These are phyloP conservation scores for Uloborus diversus DNA, from an alignment of 1,140 invertebrate genomes.

Conservation along the genomic window DNA sequence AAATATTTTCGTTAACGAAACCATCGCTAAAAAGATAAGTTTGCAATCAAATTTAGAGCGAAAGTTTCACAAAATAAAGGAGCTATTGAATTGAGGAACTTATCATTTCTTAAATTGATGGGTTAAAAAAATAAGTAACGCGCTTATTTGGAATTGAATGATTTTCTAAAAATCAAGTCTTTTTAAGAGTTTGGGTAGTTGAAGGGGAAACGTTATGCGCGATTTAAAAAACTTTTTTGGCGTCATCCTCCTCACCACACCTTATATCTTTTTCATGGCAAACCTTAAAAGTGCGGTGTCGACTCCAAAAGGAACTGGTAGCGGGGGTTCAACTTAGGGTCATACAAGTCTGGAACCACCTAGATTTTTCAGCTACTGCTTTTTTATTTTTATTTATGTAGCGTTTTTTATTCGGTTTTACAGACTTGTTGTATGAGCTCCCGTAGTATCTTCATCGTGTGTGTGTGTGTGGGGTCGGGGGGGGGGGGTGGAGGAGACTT, in stretches of 20 bases:
- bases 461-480: too few relatives aligned
- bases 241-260: background rate
- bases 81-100: too few relatives aligned
- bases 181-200: background rate
- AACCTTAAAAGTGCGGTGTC: slow-evolving; percentile 40
- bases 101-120: too few relatives aligned
- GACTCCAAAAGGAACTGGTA: slow-evolving; percentile 33
- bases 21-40: too few relatives aligned
- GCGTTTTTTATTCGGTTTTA: slow-evolving; percentile 5
- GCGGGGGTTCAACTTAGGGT: slow-evolving; percentile 54
- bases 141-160: background rate
- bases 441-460: too few relatives aligned
- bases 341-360: slow-evolving; percentile 49
- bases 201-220: background rate
- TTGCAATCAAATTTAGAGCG: too few relatives aligned
- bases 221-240: background rate
- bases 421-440: too few relatives aligned
- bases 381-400: slow-evolving; percentile 23
- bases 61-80: too few relatives aligned
- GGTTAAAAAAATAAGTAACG: too few relatives aligned
- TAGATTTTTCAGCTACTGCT: slow-evolving; percentile 45
- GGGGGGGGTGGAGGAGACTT: too few relatives aligned
- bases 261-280: background rate
- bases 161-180: background rate
- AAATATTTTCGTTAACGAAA: too few relatives aligned